Evolutionary conservation across 2,113 vertebrate species (phyloP), one percentile per base, ranked within the genome.

Genomic region (Ammodytes dubius): DNA sequence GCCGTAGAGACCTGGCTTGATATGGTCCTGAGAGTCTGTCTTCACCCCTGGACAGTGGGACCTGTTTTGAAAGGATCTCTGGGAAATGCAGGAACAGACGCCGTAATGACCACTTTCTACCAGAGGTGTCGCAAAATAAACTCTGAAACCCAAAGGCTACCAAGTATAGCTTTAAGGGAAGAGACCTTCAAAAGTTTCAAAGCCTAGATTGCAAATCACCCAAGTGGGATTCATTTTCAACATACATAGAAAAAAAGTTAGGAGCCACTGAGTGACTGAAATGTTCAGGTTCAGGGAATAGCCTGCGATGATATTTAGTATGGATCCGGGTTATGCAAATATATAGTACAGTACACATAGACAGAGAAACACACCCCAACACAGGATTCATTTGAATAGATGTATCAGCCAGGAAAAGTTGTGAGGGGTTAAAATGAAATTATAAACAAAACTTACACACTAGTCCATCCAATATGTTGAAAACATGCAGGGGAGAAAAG

Each of bases 371-470:
- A 73, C 65, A 45, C n/a, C 42, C 50, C 67, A 66, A 46, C 9
- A 58, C 7, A 82, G 40, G 57, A 57, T 66, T n/a, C 1, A 71
- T 85, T 40, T 27, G 27, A 56, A 43, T 60, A 17, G 4, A 17
- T 65, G n/a, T 60, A 45, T 65, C 8, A 82, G 37, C 17, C 50
- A 73, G 47, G 43, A 67, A 67, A 15, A 53, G 46, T n/a, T n/a
- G 14, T 46, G 50, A 56, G 53, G 58, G 53, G 58, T 50, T 58
- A 52, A n/a, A 71, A 85, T 68, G 19, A 57, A 74, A 35, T 40
- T 56, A 67, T 52, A 46, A 27, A 49, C 39, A 17, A 89, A 81
- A 94, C 97, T 98, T 99, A 99, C 97, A 98, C 95, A 98, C 97
- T 99, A 95, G 84, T 92, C 82, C 90, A 7, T 92, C 88, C 89